Conservation (phyloP, 2,797 vertebrate genomes). For the Lepilemur septentrionalis region DNA sequence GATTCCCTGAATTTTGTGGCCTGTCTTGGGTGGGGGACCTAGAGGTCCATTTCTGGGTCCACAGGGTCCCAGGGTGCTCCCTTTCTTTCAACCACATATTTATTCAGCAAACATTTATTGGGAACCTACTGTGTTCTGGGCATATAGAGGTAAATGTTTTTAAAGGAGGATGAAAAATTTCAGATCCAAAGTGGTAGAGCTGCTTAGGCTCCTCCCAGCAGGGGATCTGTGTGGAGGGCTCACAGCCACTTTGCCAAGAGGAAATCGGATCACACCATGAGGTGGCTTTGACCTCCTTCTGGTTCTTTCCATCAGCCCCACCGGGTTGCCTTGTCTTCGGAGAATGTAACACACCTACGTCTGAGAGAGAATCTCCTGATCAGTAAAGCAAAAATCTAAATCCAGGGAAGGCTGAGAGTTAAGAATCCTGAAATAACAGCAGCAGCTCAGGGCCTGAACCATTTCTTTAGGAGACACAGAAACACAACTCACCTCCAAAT, state of each 20-base stretch:
- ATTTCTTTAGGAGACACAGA: neutral
- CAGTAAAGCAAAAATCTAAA: neutral
- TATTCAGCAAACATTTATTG: neutral
- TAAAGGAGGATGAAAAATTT: neutral
- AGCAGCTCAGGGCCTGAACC: neutral
- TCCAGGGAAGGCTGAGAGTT: neutral
- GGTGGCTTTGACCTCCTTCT: neutral
- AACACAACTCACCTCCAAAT: neutral
- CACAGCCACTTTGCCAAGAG: neutral
- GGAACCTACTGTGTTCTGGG: neutral
- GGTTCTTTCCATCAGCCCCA: neutral
- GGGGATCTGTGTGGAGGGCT: neutral
- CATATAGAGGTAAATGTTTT: neutral
- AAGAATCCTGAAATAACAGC: neutral
- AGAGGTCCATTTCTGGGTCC: neutral
- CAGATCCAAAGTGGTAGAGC: neutral
- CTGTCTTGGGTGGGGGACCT: neutral
- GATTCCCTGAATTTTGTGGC: neutral
- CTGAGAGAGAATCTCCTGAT: neutral
- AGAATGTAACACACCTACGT: neutral
- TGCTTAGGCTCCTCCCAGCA: neutral
- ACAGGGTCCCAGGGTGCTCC: neutral
- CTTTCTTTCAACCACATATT: neutral
- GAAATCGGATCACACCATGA: neutral
- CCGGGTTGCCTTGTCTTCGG: neutral